Percentiles rank a stretch among this genome's conserved stretches.
phyloP scores from a whole-genome alignment of 2,113 vertebrate species.

The Gadus macrocephalus region DNA sequence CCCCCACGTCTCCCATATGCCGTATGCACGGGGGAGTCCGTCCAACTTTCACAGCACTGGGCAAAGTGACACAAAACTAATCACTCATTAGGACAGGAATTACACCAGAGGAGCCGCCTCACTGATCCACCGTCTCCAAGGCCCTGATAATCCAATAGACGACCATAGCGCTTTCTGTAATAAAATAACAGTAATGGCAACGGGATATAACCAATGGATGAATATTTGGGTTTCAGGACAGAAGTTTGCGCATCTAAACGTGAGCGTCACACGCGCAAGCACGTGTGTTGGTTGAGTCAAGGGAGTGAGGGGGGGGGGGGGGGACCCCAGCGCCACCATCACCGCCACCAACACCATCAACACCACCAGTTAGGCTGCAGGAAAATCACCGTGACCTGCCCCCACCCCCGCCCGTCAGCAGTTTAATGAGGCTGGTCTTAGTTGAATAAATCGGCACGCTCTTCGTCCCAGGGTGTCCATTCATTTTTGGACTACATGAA shows the following conservation, averaged over 20 bases:
- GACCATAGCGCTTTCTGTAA: no score
- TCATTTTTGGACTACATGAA: conserved; percentile 69
- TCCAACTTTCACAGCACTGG: conserved; percentile 45
- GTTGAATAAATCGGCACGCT: conserved; percentile 77
- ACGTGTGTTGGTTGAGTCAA: background rate
- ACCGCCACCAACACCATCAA: background rate
- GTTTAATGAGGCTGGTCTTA: conserved; percentile 73
- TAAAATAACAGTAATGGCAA: no score
- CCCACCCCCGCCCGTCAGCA: conserved; percentile 57
- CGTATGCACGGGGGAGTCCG: conserved; percentile 34
- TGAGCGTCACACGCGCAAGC: background rate
- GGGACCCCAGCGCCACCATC: background rate
- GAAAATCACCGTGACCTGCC: conserved; percentile 76
- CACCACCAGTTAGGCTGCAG: conserved; percentile 32
- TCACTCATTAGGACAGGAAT: conserved; percentile 65
- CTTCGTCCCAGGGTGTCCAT: conserved; percentile 72
- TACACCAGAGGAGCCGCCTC: conserved; percentile 26
- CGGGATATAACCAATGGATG: no score
- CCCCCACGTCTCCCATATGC: conserved; percentile 76
- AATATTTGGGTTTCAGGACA: no score
- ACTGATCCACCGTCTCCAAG: conserved; percentile 7
- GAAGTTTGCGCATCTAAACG: no score
- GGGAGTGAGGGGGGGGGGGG: no score
- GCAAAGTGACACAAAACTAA: conserved; percentile 51
- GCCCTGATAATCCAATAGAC: background rate